Conservation (phyloP, 2,888 invertebrate genomes). For the Incurvaria masculella region DNA sequence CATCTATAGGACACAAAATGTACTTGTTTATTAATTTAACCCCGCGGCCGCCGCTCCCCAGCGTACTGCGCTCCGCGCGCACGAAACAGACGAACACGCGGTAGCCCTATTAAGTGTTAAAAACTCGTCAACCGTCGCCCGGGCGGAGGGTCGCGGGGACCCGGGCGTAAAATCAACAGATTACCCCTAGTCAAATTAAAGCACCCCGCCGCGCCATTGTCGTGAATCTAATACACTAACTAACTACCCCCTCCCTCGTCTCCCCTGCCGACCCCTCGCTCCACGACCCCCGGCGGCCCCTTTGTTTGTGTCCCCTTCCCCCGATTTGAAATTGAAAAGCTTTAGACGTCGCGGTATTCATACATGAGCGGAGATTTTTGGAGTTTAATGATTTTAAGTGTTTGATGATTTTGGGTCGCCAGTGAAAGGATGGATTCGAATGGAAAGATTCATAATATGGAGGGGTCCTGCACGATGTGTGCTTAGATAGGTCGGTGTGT, state of each 20-base stretch:
- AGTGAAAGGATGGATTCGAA: not conserved
- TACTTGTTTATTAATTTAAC: no score
- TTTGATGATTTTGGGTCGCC: not conserved
- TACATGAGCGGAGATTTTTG: not conserved
- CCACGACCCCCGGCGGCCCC: not conserved
- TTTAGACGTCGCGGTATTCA: not conserved
- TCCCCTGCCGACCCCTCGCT: not conserved
- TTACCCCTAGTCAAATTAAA: slow-evolving; percentile 23
- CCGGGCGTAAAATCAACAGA: slow-evolving; percentile 55
- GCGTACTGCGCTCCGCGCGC: no score
- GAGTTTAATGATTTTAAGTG: not conserved
- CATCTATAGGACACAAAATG: no score
- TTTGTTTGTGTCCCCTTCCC: not conserved
- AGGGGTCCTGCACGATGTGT: no score
- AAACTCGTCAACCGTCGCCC: not conserved
- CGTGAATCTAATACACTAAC: not conserved
- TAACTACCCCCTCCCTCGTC: not conserved
- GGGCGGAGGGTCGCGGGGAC: not conserved
- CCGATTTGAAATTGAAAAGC: not conserved
- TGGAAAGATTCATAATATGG: not conserved
- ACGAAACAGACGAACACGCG: not conserved
- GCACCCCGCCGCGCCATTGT: not conserved
- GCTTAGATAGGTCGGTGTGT: no score
- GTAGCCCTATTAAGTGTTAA: not conserved
- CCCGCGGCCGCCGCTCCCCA: no score